Evolutionary conservation across 2,888 invertebrate species (phyloP).

Genomic region (Teinopalpus imperialis): DNA sequence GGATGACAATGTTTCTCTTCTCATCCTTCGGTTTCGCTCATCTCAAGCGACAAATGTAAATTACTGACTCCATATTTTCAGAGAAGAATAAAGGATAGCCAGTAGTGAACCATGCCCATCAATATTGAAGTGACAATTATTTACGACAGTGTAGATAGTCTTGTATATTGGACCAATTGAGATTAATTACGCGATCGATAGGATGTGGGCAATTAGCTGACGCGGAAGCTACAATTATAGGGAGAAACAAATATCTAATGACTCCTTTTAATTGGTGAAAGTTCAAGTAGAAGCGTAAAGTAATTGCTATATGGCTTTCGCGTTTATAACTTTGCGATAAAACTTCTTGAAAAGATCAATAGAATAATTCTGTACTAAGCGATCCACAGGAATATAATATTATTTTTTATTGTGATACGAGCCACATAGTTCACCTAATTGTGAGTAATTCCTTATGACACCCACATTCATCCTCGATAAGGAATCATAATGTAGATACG

Average conservation of each 20-base stretch:
- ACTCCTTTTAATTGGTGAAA: conserved; percentile 26
- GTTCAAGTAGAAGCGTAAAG: conserved; percentile 22
- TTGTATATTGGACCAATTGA: conserved; percentile 37
- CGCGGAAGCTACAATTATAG: conserved; percentile 62
- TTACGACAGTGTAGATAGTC: conserved; percentile 26
- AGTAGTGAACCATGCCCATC: conserved; percentile 2
- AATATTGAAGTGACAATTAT: conserved; percentile 8
- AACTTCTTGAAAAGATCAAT: background rate
- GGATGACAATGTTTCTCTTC: no score
- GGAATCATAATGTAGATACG: no score
- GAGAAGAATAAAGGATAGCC: background rate
- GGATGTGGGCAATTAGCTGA: conserved; percentile 62
- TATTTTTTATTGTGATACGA: no score
- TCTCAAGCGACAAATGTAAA: no score
- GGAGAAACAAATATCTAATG: conserved; percentile 39
- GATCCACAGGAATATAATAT: no score
- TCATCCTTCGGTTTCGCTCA: no score
- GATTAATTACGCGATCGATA: conserved; percentile 48
- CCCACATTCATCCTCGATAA: no score
- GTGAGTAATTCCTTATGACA: no score
- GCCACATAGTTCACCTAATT: no score
- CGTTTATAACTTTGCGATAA: conserved; percentile 5
- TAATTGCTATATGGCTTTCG: conserved; percentile 16
- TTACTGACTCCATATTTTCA: no score
- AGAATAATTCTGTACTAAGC: no score